Conservation (phyloP, 2,797 vertebrate genomes). For the Silurus aristotelis region DNA sequence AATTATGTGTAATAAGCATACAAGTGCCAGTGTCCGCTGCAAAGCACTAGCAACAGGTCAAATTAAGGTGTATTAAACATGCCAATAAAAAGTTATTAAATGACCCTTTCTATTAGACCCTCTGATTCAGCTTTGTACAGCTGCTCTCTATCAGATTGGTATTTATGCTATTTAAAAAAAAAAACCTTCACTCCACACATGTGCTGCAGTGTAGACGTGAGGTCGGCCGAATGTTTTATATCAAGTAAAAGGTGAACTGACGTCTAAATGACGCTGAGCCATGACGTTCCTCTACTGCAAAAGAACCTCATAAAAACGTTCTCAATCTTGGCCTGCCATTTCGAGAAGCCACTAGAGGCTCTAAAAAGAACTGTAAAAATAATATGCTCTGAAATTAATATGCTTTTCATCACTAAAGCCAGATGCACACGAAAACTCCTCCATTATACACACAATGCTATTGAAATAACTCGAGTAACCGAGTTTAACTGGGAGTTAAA, state of each 20-base stretch:
- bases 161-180: neutral
- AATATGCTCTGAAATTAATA: neutral
- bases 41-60: constrained; percentile 12
- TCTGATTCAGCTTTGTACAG: neutral
- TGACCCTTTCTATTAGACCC: neutral
- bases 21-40: neutral
- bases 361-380: neutral
- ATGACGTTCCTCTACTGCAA: neutral
- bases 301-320: neutral
- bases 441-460: neutral
- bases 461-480: neutral
- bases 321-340: neutral
- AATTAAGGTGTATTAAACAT: neutral
- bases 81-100: neutral
- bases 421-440: neutral
- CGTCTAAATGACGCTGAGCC: neutral
- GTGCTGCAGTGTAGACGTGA: neutral
- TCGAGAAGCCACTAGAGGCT: neutral
- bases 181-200: neutral
- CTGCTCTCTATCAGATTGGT: neutral
- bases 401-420: neutral
- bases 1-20: neutral
- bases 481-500: constrained; percentile 41
- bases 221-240: neutral
- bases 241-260: neutral